phyloP scores from a whole-genome alignment of 2,113 vertebrate species.

The Paedocypris sp. region DNA sequence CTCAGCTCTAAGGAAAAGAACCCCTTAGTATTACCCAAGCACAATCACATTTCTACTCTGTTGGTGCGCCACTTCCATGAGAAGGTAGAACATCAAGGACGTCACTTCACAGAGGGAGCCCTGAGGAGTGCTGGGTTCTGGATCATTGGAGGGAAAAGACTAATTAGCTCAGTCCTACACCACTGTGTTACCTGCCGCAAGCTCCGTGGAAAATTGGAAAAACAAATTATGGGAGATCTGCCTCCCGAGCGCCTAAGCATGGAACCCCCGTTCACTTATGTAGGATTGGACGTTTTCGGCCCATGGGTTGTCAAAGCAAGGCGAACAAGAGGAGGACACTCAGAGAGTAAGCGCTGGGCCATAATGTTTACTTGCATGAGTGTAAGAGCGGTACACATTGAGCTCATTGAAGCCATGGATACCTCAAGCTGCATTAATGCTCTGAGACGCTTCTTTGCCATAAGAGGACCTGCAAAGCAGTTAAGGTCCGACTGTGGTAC shows the following conservation, averaged over 20 bases:
- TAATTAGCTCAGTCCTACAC: background rate
- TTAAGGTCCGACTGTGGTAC: background rate
- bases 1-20: background rate
- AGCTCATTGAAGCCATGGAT: background rate
- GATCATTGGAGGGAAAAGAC: slow-evolving; percentile 14
- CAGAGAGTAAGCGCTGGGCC: background rate
- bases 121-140: slow-evolving; percentile 10
- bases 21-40: slow-evolving; percentile 10
- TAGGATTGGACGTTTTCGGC: background rate
- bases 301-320: background rate
- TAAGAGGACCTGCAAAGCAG: background rate
- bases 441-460: background rate
- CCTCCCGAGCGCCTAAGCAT: background rate
- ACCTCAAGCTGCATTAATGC: background rate
- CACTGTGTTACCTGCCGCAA: slow-evolving; percentile 11
- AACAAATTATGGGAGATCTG: background rate
- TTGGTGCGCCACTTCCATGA: slow-evolving; percentile 7
- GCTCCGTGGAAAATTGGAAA: background rate
- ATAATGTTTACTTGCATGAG: background rate
- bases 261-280: background rate
- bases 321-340: background rate
- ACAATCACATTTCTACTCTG: slow-evolving; percentile 1
- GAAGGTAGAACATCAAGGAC: slow-evolving; percentile 17
- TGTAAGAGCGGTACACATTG: background rate
- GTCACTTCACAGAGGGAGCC: slow-evolving; percentile 13